phyloP scores from a whole-genome alignment of 1,140 invertebrate genomes.

The Drosophila saltans region DNA sequence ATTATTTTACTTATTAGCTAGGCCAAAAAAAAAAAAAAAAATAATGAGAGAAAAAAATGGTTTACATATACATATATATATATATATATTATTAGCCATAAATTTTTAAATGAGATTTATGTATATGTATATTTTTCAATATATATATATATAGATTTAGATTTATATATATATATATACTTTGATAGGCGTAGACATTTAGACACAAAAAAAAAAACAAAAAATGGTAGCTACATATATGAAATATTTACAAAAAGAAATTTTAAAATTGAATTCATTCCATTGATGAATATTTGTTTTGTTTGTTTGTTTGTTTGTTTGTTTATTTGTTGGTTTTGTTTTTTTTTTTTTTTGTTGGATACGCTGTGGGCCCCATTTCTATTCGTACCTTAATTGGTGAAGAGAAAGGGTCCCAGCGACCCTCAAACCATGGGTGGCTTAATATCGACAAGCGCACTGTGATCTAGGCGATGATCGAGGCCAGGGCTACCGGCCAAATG shows the following conservation, averaged over 20 bases:
- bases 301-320: neutral
- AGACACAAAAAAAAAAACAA: slow-evolving; percentile 51
- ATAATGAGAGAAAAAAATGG: slow-evolving; percentile 49
- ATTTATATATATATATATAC: slow-evolving; percentile 36
- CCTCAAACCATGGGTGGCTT: slow-evolving; percentile 83
- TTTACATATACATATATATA: slow-evolving; percentile 26
- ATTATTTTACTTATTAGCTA: slow-evolving; percentile 18
- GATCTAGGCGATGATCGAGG: slow-evolving; percentile 64
- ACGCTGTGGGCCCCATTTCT: slow-evolving; percentile 60
- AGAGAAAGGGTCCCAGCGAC: slow-evolving; percentile 81
- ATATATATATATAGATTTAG: slow-evolving; percentile 21
- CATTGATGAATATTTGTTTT: too few relatives aligned
- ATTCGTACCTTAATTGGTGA: slow-evolving; percentile 66
- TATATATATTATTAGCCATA: slow-evolving; percentile 24
- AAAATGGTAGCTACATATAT: slow-evolving; percentile 1
- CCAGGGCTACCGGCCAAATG: slow-evolving; percentile 67
- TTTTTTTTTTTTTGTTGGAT: neutral
- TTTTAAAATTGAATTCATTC: too few relatives aligned
- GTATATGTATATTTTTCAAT: slow-evolving; percentile 22
- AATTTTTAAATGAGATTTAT: neutral
- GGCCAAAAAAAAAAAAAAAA: slow-evolving; percentile 53
- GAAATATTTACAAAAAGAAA: slow-evolving; percentile 17
- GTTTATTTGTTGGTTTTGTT: neutral
- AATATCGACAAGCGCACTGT: slow-evolving; percentile 73
- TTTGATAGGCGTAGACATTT: slow-evolving; percentile 54